Percentiles rank a stretch among this genome's conserved stretches.
These are phyloP conservation scores for Eutolmus rufibarbis DNA, from an alignment of 2,888 invertebrate genomes.

Conservation along the genomic window DNA sequence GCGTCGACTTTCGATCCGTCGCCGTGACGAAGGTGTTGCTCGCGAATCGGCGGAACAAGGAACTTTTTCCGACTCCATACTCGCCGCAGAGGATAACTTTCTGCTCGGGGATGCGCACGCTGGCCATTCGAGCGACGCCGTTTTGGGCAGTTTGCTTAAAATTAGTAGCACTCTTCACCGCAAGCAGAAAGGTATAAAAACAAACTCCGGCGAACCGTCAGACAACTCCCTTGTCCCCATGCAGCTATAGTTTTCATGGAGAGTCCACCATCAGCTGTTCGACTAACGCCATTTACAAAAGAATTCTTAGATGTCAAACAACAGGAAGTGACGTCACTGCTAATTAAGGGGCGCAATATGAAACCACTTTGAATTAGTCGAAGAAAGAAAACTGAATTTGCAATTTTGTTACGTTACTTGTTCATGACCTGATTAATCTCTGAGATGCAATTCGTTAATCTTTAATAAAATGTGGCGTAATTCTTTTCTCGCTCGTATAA, in stretches of 20 bases:
- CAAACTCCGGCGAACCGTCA: not conserved
- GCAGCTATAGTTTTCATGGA: not conserved
- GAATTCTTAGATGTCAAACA: not conserved
- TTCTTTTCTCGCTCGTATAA: too few species aligned
- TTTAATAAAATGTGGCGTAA: too few species aligned
- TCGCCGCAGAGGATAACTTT: conserved; percentile 96
- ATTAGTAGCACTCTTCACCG: not conserved
- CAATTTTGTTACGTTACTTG: too few species aligned
- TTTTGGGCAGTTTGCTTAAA: not conserved
- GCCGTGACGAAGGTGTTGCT: conserved; percentile 87
- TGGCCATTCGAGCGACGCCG: conserved; percentile 71
- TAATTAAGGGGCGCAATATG: not conserved
- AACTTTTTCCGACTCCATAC: conserved; percentile 95
- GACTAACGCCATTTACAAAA: not conserved
- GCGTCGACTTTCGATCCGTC: conserved; percentile 83
- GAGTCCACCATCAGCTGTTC: not conserved
- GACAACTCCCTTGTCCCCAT: not conserved
- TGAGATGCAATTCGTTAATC: too few species aligned
- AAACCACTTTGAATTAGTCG: not conserved
- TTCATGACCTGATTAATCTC: too few species aligned
- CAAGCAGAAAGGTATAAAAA: not conserved
- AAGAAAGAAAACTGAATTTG: too few species aligned
- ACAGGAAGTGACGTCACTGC: not conserved
- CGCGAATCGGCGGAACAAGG: conserved; percentile 88
- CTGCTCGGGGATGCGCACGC: conserved; percentile 81